Evolutionary conservation across 2,888 invertebrate genomes (phyloP), one percentile per base, ranked within the genome.

Genomic region (Calameuta filiformis): DNA sequence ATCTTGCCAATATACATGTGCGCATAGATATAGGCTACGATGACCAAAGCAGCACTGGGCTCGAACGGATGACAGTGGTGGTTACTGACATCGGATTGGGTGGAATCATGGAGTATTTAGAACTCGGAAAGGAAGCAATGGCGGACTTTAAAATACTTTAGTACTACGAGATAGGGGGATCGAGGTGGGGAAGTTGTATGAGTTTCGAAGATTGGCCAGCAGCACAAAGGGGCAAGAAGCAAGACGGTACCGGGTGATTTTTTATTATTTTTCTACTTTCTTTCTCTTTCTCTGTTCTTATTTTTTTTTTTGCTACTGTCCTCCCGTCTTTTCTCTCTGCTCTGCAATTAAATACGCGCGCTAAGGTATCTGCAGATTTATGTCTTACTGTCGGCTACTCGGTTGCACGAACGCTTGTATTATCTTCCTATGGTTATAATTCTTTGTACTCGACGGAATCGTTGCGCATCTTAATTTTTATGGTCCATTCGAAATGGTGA

Each of bases 281-380:
- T 37, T 37, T 15, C 4, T 37, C 4, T 4, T 33, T 37, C 4
- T 4, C 3, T 37, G 15, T 15, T 37, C 15, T 37, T 37, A 12
- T 15, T 37, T 15, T 4, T 37, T 12, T 4, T 0, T 4, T 31
- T 31, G 31, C 37, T 35, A 35, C 35, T 37, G 4, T 37, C 37
- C 37, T 4, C 35, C 4, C 0, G 4, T 37, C 37, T 37, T 12
- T 12, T 37, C 37, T 76, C 68, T 76, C 68, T 75, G 79, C 85
- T 83, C 87, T 86, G 87, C 85, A 85, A 86, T 86, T 86, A 86
- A 86, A 87, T 81, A 85, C 81, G 80, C 81, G 80, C 76, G 77
- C 76, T 68, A 77, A 74, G 68, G 76, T 68, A 37, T 76, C 56
- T 75, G 76, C 79, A 82, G 84, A 86, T 86, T 86, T 86, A 86